phyloP scores from a whole-genome alignment of 1,140 invertebrate species.

The silkworm (Bombyx mori) region ASM3026992v2 NC_085131.1:1659501-1660000 shows the following conservation, averaged over 20 bases:
- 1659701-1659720: conserved; percentile 30
- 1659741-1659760: no score
- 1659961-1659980: conserved; percentile 60
- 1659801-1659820: conserved; percentile 68
- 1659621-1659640: no score
- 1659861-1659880: conserved; percentile 54
- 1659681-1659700: conserved; percentile 12
- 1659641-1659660: no score
- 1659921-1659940: conserved; percentile 62
- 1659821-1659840: conserved; percentile 63
- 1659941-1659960: conserved; percentile 60
- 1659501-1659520: no score
- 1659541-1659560: no score
- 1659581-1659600: no score
- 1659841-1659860: conserved; percentile 57
- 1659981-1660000: conserved; percentile 17
- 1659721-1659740: background rate
- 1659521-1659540: no score
- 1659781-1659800: conserved; percentile 55
- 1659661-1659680: no score
- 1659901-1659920: conserved; percentile 58
- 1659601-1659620: no score
- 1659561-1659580: no score
- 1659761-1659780: conserved; percentile 49
- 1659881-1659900: conserved; percentile 46